phyloP scores from a whole-genome alignment of 2,797 vertebrate genomes.

The Pipistrellus pygmaeus region DNA sequence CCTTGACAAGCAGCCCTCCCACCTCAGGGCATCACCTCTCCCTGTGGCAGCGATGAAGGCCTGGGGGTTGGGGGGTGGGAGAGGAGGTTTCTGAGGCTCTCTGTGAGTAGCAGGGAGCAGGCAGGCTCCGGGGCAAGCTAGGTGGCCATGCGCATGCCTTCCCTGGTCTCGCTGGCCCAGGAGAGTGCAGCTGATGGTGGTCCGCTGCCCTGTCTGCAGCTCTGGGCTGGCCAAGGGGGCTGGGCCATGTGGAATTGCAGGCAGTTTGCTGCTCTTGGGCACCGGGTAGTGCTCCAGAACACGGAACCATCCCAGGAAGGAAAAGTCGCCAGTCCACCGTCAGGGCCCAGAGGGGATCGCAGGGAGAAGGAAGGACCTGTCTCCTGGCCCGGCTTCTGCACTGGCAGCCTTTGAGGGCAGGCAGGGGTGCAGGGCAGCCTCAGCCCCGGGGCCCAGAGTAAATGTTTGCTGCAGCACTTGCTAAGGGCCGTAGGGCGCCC shows the following conservation, averaged over 20 bases:
- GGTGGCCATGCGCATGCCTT: neutral
- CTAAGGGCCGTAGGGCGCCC: accelerated
- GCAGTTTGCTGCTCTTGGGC: neutral
- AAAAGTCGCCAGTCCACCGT: accelerated
- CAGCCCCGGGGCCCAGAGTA: neutral
- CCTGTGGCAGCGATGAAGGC: accelerated
- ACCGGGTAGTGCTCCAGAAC: neutral
- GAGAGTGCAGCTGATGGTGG: accelerated
- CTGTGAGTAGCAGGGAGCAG: accelerated
- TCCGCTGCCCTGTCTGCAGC: neutral
- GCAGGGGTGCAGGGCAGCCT: neutral
- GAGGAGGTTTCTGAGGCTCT: neutral
- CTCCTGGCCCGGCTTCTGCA: accelerated
- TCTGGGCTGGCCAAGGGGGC: accelerated
- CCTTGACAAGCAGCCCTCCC: neutral
- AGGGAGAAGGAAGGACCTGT: no score
- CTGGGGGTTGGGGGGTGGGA: no score
- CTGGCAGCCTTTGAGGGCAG: neutral
- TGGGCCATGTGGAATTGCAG: accelerated
- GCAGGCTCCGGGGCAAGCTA: neutral
- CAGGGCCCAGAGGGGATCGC: no score
- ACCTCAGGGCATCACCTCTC: no score
- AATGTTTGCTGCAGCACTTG: neutral
- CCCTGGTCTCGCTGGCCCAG: neutral
- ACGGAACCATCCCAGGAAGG: neutral